phyloP scores from a whole-genome alignment of 2,113 vertebrate genomes.

The Sylvietta virens region DNA sequence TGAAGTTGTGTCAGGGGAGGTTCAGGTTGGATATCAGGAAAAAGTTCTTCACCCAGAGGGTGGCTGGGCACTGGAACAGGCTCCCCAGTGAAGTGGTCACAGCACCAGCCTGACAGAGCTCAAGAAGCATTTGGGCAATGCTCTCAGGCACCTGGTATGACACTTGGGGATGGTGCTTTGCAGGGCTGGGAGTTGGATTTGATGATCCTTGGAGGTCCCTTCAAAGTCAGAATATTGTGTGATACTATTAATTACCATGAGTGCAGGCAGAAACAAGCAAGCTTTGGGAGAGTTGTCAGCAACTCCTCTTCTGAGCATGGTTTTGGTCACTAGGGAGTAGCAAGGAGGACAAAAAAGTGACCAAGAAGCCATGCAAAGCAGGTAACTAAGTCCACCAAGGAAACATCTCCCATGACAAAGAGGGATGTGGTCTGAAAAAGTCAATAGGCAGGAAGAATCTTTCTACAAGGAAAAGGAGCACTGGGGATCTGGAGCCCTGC shows the following conservation, averaged over 20 bases:
- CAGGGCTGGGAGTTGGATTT: not conserved
- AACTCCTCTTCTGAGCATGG: not conserved
- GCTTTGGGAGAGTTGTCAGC: not conserved
- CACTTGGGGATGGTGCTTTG: not conserved
- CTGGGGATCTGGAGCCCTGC: not conserved
- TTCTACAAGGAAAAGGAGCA: not conserved
- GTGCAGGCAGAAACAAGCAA: not conserved
- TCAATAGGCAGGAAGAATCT: not conserved
- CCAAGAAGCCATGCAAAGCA: not conserved
- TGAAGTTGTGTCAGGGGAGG: not conserved
- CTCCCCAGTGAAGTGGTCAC: not conserved
- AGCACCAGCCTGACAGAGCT: not conserved
- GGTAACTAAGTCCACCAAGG: not conserved
- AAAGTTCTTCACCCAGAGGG: not conserved
- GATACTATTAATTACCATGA: not conserved
- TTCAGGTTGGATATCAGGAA: not conserved
- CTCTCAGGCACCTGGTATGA: accelerated
- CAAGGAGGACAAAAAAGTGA: not conserved
- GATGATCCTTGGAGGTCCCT: not conserved
- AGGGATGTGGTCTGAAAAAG: not conserved
- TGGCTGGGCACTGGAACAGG: not conserved
- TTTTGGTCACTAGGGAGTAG: not conserved
- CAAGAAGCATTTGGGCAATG: not conserved
- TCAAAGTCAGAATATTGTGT: not conserved
- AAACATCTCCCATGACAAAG: not conserved